Conservation (phyloP, 2,888 invertebrate species). For the Scrobipalpa atriplicella region DNA sequence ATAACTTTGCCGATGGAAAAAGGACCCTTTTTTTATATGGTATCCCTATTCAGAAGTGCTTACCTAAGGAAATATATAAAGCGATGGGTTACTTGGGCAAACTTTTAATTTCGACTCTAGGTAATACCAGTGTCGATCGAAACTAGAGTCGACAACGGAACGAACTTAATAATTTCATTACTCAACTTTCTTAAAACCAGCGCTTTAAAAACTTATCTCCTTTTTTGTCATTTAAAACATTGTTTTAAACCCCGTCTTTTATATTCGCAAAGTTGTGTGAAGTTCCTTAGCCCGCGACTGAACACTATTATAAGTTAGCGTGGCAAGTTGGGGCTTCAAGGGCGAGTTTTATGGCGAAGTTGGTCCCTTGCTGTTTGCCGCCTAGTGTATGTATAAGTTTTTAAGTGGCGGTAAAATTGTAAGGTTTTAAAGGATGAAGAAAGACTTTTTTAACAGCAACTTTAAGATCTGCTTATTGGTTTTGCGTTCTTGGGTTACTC, state of each 20-base stretch:
- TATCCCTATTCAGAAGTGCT: too few species aligned
- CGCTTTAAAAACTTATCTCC: background rate
- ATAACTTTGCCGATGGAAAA: too few species aligned
- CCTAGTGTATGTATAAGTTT: background rate
- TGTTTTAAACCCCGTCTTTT: background rate
- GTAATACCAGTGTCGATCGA: too few species aligned
- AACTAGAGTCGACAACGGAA: background rate
- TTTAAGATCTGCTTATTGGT: too few species aligned
- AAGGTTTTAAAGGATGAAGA: background rate
- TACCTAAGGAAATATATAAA: too few species aligned
- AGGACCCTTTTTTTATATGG: too few species aligned
- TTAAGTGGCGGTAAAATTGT: background rate
- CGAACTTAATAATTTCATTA: background rate
- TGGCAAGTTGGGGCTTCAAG: background rate
- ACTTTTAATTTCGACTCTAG: too few species aligned
- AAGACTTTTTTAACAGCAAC: background rate
- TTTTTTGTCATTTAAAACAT: background rate
- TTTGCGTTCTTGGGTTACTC: too few species aligned
- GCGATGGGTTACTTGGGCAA: too few species aligned
- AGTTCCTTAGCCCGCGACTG: background rate
- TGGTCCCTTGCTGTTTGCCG: background rate
- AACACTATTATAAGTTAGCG: conserved; percentile 19
- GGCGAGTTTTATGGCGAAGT: conserved; percentile 1
- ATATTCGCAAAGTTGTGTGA: background rate
- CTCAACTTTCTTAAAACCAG: background rate